phyloP scores from a whole-genome alignment of 2,888 invertebrate genomes.

The Hypomecis punctinalis region DNA sequence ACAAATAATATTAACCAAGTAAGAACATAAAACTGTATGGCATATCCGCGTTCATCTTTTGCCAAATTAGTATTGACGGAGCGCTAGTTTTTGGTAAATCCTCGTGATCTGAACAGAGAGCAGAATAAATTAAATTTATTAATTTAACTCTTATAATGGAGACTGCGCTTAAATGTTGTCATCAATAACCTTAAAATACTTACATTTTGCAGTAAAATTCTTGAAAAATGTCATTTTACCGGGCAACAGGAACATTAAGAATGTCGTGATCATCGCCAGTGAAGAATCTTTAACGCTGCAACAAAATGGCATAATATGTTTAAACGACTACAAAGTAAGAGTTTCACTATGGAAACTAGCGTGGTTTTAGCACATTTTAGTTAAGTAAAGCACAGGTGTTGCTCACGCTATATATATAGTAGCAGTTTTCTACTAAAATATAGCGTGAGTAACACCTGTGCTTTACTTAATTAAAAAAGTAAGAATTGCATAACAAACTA shows the following conservation, averaged over 20 bases:
- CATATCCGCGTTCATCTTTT: conserved; percentile 50
- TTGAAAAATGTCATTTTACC: conserved; percentile 51
- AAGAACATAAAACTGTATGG: conserved; percentile 71
- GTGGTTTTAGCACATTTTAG: too few species aligned
- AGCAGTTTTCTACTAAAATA: too few species aligned
- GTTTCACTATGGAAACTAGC: too few species aligned
- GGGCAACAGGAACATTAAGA: conserved; percentile 65
- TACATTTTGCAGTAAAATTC: conserved; percentile 62
- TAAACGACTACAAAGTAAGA: too few species aligned
- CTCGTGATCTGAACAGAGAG: conserved; percentile 55
- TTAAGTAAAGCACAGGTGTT: too few species aligned
- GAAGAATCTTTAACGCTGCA: conserved; percentile 69
- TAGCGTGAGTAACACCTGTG: too few species aligned
- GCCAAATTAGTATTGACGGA: conserved; percentile 60
- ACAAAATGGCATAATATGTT: conserved; percentile 42
- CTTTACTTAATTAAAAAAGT: too few species aligned
- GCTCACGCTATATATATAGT: too few species aligned
- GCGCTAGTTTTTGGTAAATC: conserved; percentile 58
- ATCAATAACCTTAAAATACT: conserved; percentile 23
- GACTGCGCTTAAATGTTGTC: too few species aligned
- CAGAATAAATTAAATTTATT: neutral
- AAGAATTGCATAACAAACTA: too few species aligned
- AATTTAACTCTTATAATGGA: too few species aligned
- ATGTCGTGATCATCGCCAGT: conserved; percentile 53
- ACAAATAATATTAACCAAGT: conserved; percentile 54